phyloP scores from a whole-genome alignment of 92 coral and sea anemone genomes.

The Parazoanthus atlanticus region DNA sequence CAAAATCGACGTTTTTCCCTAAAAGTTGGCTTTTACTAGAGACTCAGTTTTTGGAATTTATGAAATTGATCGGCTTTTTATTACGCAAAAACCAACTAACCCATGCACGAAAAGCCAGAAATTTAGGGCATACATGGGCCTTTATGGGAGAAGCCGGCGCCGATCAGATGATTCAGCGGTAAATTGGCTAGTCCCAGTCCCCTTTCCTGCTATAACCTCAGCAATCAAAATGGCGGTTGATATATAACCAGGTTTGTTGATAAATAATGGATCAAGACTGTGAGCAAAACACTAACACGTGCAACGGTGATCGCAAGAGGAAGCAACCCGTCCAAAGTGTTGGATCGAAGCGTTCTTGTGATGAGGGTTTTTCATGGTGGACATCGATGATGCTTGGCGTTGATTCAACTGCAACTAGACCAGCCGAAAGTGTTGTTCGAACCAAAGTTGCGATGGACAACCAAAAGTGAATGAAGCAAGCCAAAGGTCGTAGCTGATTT shows the following conservation, averaged over 20 bases:
- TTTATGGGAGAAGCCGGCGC: too few relatives aligned
- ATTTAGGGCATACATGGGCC: too few relatives aligned
- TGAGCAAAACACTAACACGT: neutral
- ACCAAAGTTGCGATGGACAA: slow-evolving; percentile 1
- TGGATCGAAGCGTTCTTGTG: slow-evolving; percentile 64
- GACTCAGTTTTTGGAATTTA: too few relatives aligned
- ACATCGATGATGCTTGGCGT: slow-evolving; percentile 78
- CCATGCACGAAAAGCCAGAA: too few relatives aligned
- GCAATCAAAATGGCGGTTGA: slow-evolving; percentile 46
- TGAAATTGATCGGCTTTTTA: too few relatives aligned
- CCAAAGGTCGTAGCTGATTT: neutral
- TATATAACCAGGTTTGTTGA: neutral
- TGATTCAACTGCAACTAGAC: slow-evolving; percentile 33
- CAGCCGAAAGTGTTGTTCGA: neutral
- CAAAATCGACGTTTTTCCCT: too few relatives aligned
- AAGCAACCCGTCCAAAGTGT: slow-evolving; percentile 50
- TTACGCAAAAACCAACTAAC: too few relatives aligned
- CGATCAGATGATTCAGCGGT: slow-evolving; percentile 16
- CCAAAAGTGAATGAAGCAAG: neutral
- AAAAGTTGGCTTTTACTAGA: too few relatives aligned
- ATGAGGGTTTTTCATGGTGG: slow-evolving; percentile 92
- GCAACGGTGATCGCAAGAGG: slow-evolving; percentile 63
- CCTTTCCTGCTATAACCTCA: neutral
- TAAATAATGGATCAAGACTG: slow-evolving; percentile 49
- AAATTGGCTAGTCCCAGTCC: slow-evolving; percentile 4